Evolutionary conservation across 1,140 invertebrate genomes (phyloP).

Genomic region (Musca domestica): DNA sequence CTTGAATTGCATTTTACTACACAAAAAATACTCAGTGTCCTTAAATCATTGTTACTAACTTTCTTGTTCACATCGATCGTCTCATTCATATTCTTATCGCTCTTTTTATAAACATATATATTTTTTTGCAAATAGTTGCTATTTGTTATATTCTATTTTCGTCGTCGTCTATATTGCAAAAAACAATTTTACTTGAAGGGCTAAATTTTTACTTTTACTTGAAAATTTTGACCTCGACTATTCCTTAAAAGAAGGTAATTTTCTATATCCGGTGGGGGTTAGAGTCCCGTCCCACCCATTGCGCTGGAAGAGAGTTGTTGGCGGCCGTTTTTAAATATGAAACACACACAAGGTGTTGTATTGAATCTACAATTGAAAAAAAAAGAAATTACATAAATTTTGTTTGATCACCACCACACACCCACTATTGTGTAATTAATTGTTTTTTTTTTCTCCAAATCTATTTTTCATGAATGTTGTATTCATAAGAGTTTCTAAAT

Average conservation of each 20-base stretch:
- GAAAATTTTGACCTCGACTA: background rate
- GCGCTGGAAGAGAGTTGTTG: slow-evolving; percentile 6
- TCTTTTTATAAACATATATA: background rate
- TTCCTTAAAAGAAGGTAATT: background rate
- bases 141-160: background rate
- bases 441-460: background rate
- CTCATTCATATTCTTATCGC: background rate
- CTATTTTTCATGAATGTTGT: background rate
- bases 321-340: background rate
- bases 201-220: no score
- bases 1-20: background rate
- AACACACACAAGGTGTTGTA: background rate
- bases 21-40: background rate
- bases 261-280: background rate
- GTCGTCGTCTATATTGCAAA: background rate
- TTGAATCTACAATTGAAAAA: no score
- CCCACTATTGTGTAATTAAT: background rate
- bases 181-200: slow-evolving; percentile 15
- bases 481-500: background rate
- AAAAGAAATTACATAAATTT: slow-evolving; percentile 21
- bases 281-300: no score
- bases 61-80: slow-evolving; percentile 1
- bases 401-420: slow-evolving; percentile 11
- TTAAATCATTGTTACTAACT: slow-evolving; percentile 2
- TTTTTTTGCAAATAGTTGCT: background rate